Evolutionary conservation across 1,140 invertebrate genomes (phyloP).

Genomic region (Nautilus pompilius): DNA sequence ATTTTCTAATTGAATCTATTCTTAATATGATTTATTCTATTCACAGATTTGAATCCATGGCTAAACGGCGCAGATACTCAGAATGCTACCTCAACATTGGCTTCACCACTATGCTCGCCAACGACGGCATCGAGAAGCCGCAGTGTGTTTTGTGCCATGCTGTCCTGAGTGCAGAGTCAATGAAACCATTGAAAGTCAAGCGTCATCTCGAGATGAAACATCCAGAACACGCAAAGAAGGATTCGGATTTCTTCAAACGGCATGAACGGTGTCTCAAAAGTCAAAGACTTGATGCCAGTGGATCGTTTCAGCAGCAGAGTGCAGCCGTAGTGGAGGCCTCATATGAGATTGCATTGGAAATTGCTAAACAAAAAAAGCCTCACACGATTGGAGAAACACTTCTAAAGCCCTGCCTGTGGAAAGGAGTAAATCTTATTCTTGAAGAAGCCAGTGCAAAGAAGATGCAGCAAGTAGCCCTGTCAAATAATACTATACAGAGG

Average conservation of each 20-base stretch:
- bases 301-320: neutral
- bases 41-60: too few relatives aligned
- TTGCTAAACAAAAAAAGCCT: constrained; percentile 1
- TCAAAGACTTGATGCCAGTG: neutral
- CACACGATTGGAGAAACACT: too few relatives aligned
- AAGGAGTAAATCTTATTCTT: too few relatives aligned
- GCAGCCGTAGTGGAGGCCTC: constrained; percentile 2
- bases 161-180: neutral
- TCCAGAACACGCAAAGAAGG: constrained; percentile 2
- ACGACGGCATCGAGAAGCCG: neutral
- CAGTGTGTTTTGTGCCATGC: neutral
- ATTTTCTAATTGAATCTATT: too few relatives aligned
- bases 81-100: too few relatives aligned
- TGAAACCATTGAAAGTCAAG: constrained; percentile 1
- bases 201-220: neutral
- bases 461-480: constrained; percentile 1
- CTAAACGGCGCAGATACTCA: too few relatives aligned
- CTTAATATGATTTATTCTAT: too few relatives aligned
- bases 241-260: neutral
- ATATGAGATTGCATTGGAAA: constrained; percentile 1
- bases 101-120: too few relatives aligned
- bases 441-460: too few relatives aligned
- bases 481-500: constrained; percentile 1
- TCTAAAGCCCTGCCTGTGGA: too few relatives aligned
- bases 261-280: neutral